Percentiles rank a stretch among this genome's conserved stretches.
phyloP scores from a whole-genome alignment of 1,140 invertebrate genomes.

The Cyclina sinensis region DNA sequence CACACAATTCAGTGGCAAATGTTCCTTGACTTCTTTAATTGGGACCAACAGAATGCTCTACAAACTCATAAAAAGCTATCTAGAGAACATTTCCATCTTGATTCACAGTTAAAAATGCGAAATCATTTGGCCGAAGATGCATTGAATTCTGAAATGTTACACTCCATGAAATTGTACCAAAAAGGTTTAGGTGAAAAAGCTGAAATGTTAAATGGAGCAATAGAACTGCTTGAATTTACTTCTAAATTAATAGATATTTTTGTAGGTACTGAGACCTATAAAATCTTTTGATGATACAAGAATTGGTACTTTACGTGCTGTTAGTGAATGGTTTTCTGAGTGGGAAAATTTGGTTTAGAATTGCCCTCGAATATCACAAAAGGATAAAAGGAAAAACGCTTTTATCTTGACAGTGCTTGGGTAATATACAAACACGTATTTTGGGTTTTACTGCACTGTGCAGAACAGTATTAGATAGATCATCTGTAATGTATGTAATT shows the following conservation, averaged over 20 bases:
- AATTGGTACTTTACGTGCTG: not conserved
- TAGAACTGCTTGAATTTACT: not conserved
- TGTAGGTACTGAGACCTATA: not conserved
- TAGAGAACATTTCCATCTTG: not conserved
- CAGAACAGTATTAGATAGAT: not conserved
- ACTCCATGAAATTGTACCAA: slow-evolving; percentile 26
- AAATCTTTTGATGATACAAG: not conserved
- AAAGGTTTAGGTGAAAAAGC: no score
- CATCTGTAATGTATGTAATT: not conserved
- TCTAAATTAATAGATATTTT: not conserved
- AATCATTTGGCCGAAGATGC: slow-evolving; percentile 68
- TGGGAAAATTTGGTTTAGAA: not conserved
- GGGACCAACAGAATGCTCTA: not conserved
- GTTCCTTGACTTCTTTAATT: no score
- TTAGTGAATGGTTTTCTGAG: not conserved
- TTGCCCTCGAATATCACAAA: not conserved
- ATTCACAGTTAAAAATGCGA: slow-evolving; percentile 54
- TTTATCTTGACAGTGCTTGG: slow-evolving; percentile 1
- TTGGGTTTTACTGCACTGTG: not conserved
- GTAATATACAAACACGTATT: not conserved
- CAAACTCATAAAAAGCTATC: not conserved
- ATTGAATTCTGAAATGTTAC: slow-evolving; percentile 50
- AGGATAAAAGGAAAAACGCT: not conserved
- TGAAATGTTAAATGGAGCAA: slow-evolving; percentile 25
- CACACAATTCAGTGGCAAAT: no score